Conservation (phyloP, 2,113 vertebrate genomes). For the Anser brachyrhynchus region DNA sequence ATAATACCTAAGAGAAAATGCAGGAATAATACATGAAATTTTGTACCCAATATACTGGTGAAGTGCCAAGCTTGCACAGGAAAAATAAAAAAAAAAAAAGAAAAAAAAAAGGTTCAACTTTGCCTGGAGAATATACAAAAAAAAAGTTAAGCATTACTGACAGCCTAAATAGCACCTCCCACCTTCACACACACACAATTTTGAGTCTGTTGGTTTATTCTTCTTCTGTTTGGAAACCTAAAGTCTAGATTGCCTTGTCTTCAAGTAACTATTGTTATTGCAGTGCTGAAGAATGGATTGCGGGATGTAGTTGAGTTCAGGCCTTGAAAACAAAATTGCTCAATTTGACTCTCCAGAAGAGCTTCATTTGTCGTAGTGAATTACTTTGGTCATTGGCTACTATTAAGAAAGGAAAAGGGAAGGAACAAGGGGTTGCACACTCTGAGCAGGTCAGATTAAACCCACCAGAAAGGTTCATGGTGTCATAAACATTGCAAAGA, state of each 20-base stretch:
- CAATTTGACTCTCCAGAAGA: conserved; percentile 60
- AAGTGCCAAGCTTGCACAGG: not conserved
- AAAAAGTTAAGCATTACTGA: not conserved
- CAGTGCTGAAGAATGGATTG: conserved; percentile 14
- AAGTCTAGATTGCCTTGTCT: not conserved
- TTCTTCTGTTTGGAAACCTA: conserved; percentile 2
- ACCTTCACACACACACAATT: accelerated
- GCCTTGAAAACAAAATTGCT: conserved; percentile 64
- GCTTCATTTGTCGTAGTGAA: conserved; percentile 69
- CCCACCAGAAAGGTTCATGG: conserved; percentile 23
- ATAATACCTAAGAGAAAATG: not conserved
- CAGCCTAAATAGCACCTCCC: not conserved
- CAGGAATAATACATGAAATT: not conserved
- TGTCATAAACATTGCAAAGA: conserved; percentile 57
- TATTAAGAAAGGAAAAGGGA: conserved; percentile 23
- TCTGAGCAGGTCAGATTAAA: conserved; percentile 60
- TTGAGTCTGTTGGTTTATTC: not conserved
- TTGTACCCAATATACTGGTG: not conserved
- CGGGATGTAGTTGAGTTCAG: conserved; percentile 32
- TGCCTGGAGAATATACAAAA: not conserved
- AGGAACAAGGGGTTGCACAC: conserved; percentile 5
- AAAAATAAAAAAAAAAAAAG: not conserved
- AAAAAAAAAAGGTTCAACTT: not conserved
- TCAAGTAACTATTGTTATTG: not conserved
- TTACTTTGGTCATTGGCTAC: conserved; percentile 52